Conservation (phyloP, 2,113 vertebrate genomes). For the Tyto alba region DNA sequence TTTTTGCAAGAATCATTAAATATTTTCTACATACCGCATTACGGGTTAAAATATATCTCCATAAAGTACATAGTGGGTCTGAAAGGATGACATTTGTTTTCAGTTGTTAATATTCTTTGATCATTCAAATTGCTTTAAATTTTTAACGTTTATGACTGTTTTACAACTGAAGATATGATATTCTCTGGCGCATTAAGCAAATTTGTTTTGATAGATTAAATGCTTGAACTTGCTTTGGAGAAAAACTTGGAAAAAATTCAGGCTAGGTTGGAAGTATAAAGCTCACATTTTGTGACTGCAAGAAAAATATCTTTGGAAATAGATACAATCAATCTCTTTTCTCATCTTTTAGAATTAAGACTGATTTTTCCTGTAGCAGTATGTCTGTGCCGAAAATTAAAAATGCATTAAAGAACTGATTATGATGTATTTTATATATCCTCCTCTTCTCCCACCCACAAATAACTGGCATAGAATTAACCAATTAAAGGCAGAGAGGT, state of each 20-base stretch:
- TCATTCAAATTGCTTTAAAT: background rate
- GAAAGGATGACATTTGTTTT: background rate
- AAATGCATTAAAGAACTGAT: conserved; percentile 68
- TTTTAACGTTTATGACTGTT: background rate
- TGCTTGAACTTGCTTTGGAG: background rate
- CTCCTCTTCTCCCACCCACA: background rate
- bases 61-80: background rate
- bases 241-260: background rate
- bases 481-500: background rate
- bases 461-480: conserved; percentile 21
- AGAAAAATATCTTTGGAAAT: conserved; percentile 30
- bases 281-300: background rate
- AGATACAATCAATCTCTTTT: conserved; percentile 27
- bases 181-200: background rate
- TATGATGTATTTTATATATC: conserved; percentile 42
- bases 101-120: background rate
- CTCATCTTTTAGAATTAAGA: conserved; percentile 57
- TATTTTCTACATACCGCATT: background rate
- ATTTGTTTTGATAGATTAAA: conserved; percentile 1
- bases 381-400: conserved; percentile 66
- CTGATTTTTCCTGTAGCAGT: conserved; percentile 46
- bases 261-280: background rate
- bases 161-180: background rate
- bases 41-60: background rate
- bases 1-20: background rate